Percentiles rank a stretch among this genome's conserved stretches.
These are phyloP conservation scores for Drosophila formosana DNA, from an alignment of 2,888 invertebrate genomes.

Conservation along the genomic window DNA sequence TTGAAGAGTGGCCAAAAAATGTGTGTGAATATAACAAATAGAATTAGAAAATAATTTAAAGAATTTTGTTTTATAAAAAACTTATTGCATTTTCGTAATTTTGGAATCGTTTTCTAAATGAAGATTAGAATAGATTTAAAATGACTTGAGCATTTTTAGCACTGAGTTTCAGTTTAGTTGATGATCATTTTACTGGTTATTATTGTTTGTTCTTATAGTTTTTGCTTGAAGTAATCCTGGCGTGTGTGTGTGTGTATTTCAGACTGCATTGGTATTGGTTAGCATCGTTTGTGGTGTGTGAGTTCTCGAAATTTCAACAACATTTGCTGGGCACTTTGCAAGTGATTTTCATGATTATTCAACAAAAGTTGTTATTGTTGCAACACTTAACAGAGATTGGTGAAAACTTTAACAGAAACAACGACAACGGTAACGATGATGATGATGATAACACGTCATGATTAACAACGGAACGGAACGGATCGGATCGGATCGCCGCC, in stretches of 20 bases:
- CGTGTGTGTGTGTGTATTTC: constrained; percentile 25
- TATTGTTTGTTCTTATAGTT: constrained; percentile 6
- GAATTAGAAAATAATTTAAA: constrained; percentile 19
- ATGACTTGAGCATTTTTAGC: constrained; percentile 25
- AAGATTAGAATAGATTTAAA: constrained; percentile 4
- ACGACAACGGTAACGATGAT: constrained; percentile 31
- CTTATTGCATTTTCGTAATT: constrained; percentile 48
- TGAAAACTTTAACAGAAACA: constrained; percentile 51
- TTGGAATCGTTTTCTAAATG: constrained; percentile 24
- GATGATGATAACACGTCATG: constrained; percentile 40
- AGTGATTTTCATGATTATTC: constrained; percentile 12
- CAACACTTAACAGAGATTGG: constrained; percentile 24
- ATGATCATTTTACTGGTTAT: constrained; percentile 19
- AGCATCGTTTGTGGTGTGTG: constrained; percentile 26
- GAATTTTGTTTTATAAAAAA: constrained; percentile 16
- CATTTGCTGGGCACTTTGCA: constrained; percentile 35
- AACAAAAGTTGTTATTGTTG: constrained; percentile 35
- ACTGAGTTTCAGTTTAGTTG: constrained; percentile 11
- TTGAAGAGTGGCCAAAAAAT: constrained; percentile 6
- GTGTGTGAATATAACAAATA: constrained; percentile 32
- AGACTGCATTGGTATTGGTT: constrained; percentile 36
- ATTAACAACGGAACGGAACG: constrained; percentile 51
- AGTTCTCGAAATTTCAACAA: constrained; percentile 16
- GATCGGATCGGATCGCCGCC: constrained; percentile 51
- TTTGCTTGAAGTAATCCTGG: constrained; percentile 46